A percentile compares a stretch with the other conserved stretches of the same genome.
phyloP scores from a whole-genome alignment of 1,140 invertebrate genomes.

The Zaprionus lachaisei region DNA sequence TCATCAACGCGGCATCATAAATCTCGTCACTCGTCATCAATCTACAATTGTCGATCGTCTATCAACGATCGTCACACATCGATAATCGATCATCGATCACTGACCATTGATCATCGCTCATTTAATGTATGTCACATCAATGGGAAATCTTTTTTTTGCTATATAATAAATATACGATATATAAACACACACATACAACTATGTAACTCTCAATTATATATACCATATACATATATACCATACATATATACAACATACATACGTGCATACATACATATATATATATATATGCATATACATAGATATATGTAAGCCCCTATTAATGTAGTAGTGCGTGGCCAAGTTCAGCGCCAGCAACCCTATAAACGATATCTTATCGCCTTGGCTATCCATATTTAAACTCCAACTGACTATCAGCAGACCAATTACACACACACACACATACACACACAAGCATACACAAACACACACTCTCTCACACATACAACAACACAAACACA shows the following conservation, averaged over 20 bases:
- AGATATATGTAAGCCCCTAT: conserved; percentile 32
- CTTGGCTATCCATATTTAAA: conserved; percentile 21
- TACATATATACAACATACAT: conserved; percentile 48
- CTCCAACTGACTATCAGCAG: neutral
- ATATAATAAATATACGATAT: conserved; percentile 59
- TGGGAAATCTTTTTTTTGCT: conserved; percentile 52
- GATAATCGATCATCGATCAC: neutral
- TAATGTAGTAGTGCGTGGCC: conserved; percentile 24
- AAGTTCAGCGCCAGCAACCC: conserved; percentile 20
- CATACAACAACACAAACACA: neutral
- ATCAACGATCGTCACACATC: neutral
- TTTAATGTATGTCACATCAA: conserved; percentile 2
- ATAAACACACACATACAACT: conserved; percentile 29
- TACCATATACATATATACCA: conserved; percentile 26
- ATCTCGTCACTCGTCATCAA: conserved; percentile 6
- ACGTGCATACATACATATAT: conserved; percentile 19
- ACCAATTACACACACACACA: conserved; percentile 15
- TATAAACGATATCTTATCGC: conserved; percentile 11
- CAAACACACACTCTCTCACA: neutral
- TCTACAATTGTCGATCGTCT: neutral
- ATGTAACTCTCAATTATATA: conserved; percentile 35
- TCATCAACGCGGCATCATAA: neutral
- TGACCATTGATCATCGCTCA: neutral
- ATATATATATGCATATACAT: conserved; percentile 28
- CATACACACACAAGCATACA: neutral